Conservation (phyloP, 1,140 invertebrate genomes). For the Ylistrum balloti region DNA sequence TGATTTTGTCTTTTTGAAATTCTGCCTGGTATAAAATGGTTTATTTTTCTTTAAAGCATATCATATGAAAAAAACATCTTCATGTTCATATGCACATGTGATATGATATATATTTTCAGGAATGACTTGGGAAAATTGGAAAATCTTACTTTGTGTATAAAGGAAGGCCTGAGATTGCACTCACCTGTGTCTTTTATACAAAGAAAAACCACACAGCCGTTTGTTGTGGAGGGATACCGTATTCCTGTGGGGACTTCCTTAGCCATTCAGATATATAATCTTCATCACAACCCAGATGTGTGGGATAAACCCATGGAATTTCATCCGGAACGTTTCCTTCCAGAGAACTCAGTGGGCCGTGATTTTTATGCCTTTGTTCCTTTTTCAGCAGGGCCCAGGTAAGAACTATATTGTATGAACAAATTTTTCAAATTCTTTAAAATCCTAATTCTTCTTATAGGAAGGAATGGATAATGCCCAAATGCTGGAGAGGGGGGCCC, state of each 20-base stretch:
- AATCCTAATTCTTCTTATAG: too few relatives aligned
- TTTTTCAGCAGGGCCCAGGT: conserved; percentile 68
- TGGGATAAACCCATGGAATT: conserved; percentile 62
- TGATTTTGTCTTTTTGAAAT: too few relatives aligned
- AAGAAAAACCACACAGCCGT: conserved; percentile 81
- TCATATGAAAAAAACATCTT: too few relatives aligned
- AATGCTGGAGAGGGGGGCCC: too few relatives aligned
- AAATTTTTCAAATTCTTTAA: too few relatives aligned
- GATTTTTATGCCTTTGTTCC: conserved; percentile 65
- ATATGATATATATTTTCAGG: conserved; percentile 53
- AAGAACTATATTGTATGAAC: neutral
- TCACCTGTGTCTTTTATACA: conserved; percentile 87
- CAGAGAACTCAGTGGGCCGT: conserved; percentile 52
- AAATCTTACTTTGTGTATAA: conserved; percentile 80
- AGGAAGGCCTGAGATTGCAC: conserved; percentile 81
- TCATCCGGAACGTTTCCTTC: conserved; percentile 62
- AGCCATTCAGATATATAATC: conserved; percentile 61
- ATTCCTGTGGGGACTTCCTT: conserved; percentile 55
- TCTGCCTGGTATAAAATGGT: too few relatives aligned
- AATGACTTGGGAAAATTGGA: conserved; percentile 73
- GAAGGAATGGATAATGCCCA: too few relatives aligned
- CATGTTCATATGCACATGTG: too few relatives aligned
- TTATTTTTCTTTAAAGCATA: too few relatives aligned
- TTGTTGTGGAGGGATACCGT: conserved; percentile 50
- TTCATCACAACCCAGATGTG: conserved; percentile 63